Evolutionary conservation across 2,888 invertebrate species (phyloP).

Genomic region (Bombylius major): DNA sequence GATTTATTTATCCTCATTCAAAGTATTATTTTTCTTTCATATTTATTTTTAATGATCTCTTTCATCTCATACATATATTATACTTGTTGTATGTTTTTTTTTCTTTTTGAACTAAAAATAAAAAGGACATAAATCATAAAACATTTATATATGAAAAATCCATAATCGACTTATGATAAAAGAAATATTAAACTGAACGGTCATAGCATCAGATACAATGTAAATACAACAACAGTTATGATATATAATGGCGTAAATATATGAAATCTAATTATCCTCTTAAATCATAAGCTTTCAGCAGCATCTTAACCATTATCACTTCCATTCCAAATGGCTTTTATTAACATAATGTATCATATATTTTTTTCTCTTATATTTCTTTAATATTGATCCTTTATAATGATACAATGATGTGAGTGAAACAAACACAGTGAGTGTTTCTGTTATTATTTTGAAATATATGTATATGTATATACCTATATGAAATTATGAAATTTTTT

Average conservation of each 20-base stretch:
- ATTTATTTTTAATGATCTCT: too few species aligned
- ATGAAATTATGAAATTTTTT: too few species aligned
- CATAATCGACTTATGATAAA: conserved; percentile 11
- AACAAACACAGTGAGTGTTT: too few species aligned
- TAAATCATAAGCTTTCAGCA: conserved; percentile 7
- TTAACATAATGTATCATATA: conserved; percentile 13
- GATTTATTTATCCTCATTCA: too few species aligned
- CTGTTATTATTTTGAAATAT: too few species aligned
- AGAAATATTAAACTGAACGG: neutral
- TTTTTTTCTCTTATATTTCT: neutral
- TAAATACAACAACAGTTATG: neutral
- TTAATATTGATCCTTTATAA: too few species aligned
- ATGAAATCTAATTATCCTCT: conserved; percentile 11
- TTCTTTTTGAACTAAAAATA: too few species aligned
- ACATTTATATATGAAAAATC: conserved; percentile 7
- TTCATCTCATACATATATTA: too few species aligned
- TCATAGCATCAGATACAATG: neutral
- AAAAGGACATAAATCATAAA: conserved; percentile 2
- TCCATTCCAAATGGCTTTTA: conserved; percentile 9
- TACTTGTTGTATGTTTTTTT: too few species aligned
- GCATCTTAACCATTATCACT: conserved; percentile 7
- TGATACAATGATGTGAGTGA: too few species aligned
- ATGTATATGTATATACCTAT: too few species aligned
- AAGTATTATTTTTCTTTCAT: too few species aligned
- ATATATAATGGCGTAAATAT: neutral